Conservation (phyloP, 2,888 invertebrate species). For the Alloplasta piceator region DNA sequence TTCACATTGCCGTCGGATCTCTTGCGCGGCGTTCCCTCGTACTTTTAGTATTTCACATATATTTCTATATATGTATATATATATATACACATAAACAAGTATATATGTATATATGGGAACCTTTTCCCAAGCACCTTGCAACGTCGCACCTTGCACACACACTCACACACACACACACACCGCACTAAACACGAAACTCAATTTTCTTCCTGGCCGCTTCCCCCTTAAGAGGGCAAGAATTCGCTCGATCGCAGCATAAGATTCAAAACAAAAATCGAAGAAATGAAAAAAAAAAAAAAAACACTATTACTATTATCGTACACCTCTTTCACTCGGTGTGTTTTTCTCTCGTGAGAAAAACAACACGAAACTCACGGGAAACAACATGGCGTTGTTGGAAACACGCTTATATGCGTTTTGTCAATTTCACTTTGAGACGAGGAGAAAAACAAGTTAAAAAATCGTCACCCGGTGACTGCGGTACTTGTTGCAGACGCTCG, state of each 20-base stretch:
- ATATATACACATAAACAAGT: not conserved
- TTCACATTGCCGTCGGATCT: slow-evolving; percentile 49
- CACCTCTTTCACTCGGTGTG: not conserved
- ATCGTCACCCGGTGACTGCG: slow-evolving; percentile 57
- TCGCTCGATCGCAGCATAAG: too few species aligned
- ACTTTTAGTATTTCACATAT: not conserved
- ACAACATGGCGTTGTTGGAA: slow-evolving; percentile 61
- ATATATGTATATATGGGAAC: not conserved
- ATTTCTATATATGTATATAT: slow-evolving; percentile 6
- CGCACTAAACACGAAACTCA: not conserved
- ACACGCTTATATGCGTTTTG: slow-evolving; percentile 4
- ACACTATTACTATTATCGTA: not conserved
- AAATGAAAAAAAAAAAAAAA: slow-evolving; percentile 3
- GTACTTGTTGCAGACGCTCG: slow-evolving; percentile 20
- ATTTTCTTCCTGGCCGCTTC: too few species aligned
- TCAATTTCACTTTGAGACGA: slow-evolving; percentile 1
- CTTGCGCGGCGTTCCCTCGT: slow-evolving; percentile 7
- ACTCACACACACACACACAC: not conserved
- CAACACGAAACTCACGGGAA: slow-evolving; percentile 6
- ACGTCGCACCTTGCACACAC: slow-evolving; percentile 46
- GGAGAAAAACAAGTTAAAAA: slow-evolving; percentile 16
- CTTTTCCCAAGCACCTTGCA: slow-evolving; percentile 53
- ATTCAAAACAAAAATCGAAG: not conserved
- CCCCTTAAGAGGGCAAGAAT: too few species aligned
- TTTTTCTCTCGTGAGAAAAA: slow-evolving; percentile 13